Evolutionary conservation across 2,797 vertebrate genomes (phyloP), one percentile per base, ranked within the genome.

Genomic region (Lemur catta): DNA sequence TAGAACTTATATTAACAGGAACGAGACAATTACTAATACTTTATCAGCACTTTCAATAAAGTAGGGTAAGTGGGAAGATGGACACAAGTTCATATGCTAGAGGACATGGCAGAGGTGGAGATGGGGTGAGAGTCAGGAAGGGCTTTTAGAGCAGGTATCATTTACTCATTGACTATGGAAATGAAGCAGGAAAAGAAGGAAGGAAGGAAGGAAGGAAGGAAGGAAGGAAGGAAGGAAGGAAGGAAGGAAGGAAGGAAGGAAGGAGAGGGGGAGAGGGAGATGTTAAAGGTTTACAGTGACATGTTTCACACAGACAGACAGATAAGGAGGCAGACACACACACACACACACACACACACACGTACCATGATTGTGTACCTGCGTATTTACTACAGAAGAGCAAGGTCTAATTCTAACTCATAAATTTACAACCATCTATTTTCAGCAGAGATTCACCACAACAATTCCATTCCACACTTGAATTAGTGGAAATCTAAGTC

Each of bases 401-500:
- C 14, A 43, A 85, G 38, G 0, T 63, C 43, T 84, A 33, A 84
- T 28, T 65, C 26, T 71, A 69, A 57, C 26, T 88, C 46, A 22
- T 22, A 80, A 72, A 78, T 93, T 63, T 41, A 67, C 1, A 87
- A 41, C 7, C 26, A 63, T 46, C 35, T 86, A 35, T 88, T 91
- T 95, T 57, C 81, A 84, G 15, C 75, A 48, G 15, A 93, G 50
- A 92, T n/a, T 7, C 6, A 48, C 59, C 6, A 84, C 35, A 46
- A 88, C 38, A 84, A 96, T 76, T 69, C 59, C 75, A 93, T 86
- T 72, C 92, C 50, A 72, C 50, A 79, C 72, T 55, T 95, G 65
- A 92, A 81, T 87, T 82, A 94, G 71, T 72, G n/a, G 24, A 95
- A 86, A 43, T 96, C 81, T 69, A 94, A 94, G 28, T 28, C 35